Base-by-base conservation (phyloP, 2,113 vertebrate species). In the Rhinoptilus africanus region DNA sequence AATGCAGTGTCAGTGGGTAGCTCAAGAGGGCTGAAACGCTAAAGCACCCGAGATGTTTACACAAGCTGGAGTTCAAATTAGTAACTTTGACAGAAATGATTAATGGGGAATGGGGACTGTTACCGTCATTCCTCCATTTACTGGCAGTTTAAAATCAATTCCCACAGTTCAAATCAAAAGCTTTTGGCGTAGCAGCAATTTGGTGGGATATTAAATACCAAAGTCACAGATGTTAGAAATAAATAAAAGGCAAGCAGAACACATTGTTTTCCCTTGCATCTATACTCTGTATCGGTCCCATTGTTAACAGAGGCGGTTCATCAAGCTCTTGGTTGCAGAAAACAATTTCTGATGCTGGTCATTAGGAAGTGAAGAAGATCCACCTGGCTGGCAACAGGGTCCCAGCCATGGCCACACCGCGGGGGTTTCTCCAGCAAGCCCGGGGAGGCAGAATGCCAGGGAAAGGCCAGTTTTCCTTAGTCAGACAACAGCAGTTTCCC, bases 131-230 rank as follows among this genome's bases (percentile, higher is more conserved):
- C 60, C 83, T 94, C 53, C 45, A 90, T 85, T 96, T 97, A 90
- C 95, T 83, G 96, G 95, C 88, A 96, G 89, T 66, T 94, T 66
- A 89, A 95, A 96, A 95, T 95, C 96, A 92, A 93, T 95, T 95
- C 93, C 96, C 85, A 92, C 19, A 66, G 90, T 77, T 86, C 88
- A 54, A 91, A 96, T 85, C 92, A 94, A 94, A 92, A 95, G 90
- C 78, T 85, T 85, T 41, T 94, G 96, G 85, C 74, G 78, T 6
- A n/a, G 85, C 50, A 80, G 74, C 57, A 47, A 48, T 95, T 95
- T 73, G 88, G 92, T 95, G 91, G 82, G 92, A 91, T 95, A 86
- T 94, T 93, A 95, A 96, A 92, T 85, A 94, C 60, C 51, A n/a
- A 78, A 93, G 88, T 53, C 71, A 32, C 92, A 95, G 95, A 88